phyloP scores from a whole-genome alignment of 2,888 invertebrate species.

The Sisyra terminalis region DNA sequence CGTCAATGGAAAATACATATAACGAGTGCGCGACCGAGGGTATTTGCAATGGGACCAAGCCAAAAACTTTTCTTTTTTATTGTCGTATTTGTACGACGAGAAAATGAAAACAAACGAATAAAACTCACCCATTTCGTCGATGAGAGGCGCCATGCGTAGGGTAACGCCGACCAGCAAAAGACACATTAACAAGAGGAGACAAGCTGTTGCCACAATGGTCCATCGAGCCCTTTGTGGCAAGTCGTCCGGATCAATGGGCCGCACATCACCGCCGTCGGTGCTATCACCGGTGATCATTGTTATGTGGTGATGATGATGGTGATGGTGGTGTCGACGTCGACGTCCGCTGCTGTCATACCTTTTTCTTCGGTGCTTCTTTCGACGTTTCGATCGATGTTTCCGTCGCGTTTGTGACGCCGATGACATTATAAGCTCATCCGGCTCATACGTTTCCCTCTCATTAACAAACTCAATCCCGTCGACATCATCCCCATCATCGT shows the following conservation, averaged over 20 bases:
- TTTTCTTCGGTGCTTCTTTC: slow-evolving; percentile 19
- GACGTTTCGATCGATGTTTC: slow-evolving; percentile 17
- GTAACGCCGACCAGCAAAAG: slow-evolving; percentile 82
- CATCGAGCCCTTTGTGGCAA: slow-evolving; percentile 70
- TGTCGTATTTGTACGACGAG: background rate
- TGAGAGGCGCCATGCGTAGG: slow-evolving; percentile 83
- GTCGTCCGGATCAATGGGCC: slow-evolving; percentile 64
- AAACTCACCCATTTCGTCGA: slow-evolving; percentile 86
- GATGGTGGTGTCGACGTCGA: slow-evolving; percentile 22
- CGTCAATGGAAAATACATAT: background rate
- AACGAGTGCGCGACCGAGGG: background rate
- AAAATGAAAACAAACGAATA: background rate
- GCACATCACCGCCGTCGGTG: slow-evolving; percentile 18
- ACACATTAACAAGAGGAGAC: slow-evolving; percentile 73
- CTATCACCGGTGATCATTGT: slow-evolving; percentile 18
- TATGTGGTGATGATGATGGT: slow-evolving; percentile 13
- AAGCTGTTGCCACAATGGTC: slow-evolving; percentile 84
- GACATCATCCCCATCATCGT: slow-evolving; percentile 17
- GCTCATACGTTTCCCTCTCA: background rate
- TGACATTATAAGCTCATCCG: slow-evolving; percentile 11
- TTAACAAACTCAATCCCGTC: slow-evolving; percentile 12
- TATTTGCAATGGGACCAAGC: background rate
- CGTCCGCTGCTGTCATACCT: slow-evolving; percentile 22
- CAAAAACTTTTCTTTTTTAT: background rate
- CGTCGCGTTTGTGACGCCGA: slow-evolving; percentile 15